phyloP scores from a whole-genome alignment of 1,140 invertebrate genomes.

The Limonius californicus region DNA sequence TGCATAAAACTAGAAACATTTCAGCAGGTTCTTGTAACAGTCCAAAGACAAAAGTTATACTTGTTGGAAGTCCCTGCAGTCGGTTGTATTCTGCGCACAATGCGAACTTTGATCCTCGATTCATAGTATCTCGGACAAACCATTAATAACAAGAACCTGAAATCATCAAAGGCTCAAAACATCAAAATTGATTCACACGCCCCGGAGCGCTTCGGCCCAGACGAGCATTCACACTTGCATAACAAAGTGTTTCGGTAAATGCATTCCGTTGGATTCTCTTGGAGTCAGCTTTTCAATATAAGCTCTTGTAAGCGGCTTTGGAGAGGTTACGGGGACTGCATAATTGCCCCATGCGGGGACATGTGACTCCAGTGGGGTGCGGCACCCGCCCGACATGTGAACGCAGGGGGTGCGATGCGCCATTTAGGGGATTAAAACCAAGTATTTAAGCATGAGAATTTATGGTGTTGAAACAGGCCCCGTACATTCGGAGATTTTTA shows the following conservation, averaged over 20 bases:
- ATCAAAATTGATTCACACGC: too few species aligned
- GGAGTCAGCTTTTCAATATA: constrained; percentile 11
- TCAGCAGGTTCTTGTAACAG: too few species aligned
- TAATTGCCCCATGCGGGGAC: constrained; percentile 23
- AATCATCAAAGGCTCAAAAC: too few species aligned
- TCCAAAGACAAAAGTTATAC: too few species aligned
- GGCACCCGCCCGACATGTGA: constrained; percentile 19
- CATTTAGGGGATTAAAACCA: constrained; percentile 16
- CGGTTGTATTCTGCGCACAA: too few species aligned
- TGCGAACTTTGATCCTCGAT: too few species aligned
- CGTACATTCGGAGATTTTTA: background rate
- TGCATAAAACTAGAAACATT: too few species aligned
- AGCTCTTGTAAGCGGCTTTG: constrained; percentile 13
- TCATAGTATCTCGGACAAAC: too few species aligned
- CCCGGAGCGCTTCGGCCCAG: too few species aligned
- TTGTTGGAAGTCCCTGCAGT: too few species aligned
- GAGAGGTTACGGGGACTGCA: constrained; percentile 22
- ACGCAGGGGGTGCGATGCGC: constrained; percentile 20
- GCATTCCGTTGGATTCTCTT: constrained; percentile 11
- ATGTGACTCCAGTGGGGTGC: constrained; percentile 19
- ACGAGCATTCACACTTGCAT: too few species aligned
- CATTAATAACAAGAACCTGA: too few species aligned
- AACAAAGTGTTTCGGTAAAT: background rate
- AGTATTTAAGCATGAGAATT: constrained; percentile 17
- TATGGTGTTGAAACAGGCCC: constrained; percentile 18